These are phyloP conservation scores for Megalops atlanticus DNA, from an alignment of 2,113 vertebrate genomes.

Conservation along the genomic window DNA sequence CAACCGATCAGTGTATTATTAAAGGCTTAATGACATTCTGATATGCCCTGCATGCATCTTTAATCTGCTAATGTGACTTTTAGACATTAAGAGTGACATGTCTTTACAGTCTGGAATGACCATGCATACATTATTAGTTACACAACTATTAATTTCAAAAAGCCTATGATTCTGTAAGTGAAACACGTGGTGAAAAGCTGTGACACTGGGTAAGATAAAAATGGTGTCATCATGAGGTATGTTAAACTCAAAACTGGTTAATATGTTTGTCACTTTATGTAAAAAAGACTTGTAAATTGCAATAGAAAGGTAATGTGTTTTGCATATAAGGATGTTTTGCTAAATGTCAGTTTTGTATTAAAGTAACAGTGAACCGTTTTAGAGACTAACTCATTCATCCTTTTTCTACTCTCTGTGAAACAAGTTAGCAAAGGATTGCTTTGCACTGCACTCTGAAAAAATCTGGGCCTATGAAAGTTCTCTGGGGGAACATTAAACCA, in stretches of 20 bases:
- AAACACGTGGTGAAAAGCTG: background rate
- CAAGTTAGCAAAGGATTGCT: background rate
- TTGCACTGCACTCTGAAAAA: background rate
- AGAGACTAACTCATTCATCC: background rate
- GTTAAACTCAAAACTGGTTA: background rate
- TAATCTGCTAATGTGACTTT: slow-evolving; percentile 20
- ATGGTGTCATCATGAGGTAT: background rate
- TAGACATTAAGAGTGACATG: background rate
- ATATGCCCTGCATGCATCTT: slow-evolving; percentile 13
- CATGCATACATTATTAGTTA: slow-evolving; percentile 4
- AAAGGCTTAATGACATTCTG: background rate
- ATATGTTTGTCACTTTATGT: background rate
- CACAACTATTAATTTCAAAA: background rate
- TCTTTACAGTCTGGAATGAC: background rate
- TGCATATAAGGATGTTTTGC: too few species aligned
- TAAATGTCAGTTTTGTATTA: too few species aligned
- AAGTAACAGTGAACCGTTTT: background rate
- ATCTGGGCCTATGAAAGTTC: background rate
- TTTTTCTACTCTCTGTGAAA: background rate
- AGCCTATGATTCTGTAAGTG: background rate
- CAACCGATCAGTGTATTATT: background rate
- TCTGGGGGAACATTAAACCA: background rate
- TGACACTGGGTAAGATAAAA: background rate
- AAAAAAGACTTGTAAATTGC: background rate
- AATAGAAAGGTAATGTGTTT: background rate